Conservation (phyloP, 2,888 invertebrate species). For the Hemicrepidius hirtus region DNA sequence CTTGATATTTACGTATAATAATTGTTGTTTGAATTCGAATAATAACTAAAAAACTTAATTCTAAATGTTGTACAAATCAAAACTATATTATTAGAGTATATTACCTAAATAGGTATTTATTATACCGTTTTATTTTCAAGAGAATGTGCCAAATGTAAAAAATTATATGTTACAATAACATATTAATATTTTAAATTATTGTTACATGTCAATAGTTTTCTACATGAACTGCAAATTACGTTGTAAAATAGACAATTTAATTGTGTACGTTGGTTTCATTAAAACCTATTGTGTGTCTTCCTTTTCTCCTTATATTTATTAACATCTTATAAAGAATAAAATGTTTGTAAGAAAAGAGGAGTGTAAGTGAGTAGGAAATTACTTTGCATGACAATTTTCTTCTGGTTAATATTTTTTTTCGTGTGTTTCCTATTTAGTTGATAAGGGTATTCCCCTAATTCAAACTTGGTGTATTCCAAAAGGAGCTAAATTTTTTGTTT, state of each 20-base stretch:
- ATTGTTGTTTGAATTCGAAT: not conserved
- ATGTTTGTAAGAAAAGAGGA: too few species aligned
- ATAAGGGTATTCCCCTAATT: too few species aligned
- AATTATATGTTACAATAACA: slow-evolving; percentile 48
- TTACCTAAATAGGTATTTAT: slow-evolving; percentile 19
- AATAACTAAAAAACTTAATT: slow-evolving; percentile 20
- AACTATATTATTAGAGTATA: slow-evolving; percentile 16
- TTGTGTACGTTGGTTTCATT: not conserved
- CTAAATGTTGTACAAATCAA: slow-evolving; percentile 37
- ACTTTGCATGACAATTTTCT: too few species aligned
- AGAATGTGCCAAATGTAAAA: slow-evolving; percentile 51
- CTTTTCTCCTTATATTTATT: too few species aligned
- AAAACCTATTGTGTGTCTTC: too few species aligned
- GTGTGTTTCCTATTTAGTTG: too few species aligned
- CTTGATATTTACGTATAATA: not conserved
- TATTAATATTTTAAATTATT: slow-evolving; percentile 48
- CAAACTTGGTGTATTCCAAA: too few species aligned
- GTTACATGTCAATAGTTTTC: slow-evolving; percentile 46
- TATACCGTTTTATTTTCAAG: slow-evolving; percentile 10
- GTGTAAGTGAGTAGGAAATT: too few species aligned
- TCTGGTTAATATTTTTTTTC: too few species aligned
- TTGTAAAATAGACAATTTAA: slow-evolving; percentile 23
- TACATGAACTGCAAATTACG: slow-evolving; percentile 34
- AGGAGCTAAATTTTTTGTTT: too few species aligned
- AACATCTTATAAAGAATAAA: too few species aligned